A percentile compares a stretch with the other conserved stretches of the same genome.
Conservation (phyloP, 1,140 invertebrate species). For the Onthophagus taurus region DNA sequence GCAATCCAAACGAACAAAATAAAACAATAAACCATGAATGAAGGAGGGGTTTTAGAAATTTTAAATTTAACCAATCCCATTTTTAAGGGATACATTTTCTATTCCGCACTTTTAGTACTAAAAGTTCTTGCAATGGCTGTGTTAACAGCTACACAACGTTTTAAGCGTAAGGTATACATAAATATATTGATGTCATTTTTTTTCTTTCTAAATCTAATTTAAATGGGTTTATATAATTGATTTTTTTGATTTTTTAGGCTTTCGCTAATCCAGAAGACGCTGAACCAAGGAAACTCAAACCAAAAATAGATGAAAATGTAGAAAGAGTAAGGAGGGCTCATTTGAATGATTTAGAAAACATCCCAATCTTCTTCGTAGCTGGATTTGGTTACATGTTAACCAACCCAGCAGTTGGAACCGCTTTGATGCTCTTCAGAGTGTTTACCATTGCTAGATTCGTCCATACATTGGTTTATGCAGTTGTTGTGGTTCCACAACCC, state of each 20-base stretch:
- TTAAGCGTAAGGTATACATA: slow-evolving; percentile 44
- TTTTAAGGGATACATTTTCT: slow-evolving; percentile 47
- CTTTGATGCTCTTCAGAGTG: slow-evolving; percentile 47
- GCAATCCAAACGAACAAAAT: no score
- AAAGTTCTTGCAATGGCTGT: slow-evolving; percentile 47
- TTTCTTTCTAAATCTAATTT: background rate
- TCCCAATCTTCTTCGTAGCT: slow-evolving; percentile 54
- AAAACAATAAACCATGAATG: no score
- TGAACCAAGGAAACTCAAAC: slow-evolving; percentile 26
- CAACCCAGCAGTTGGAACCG: slow-evolving; percentile 42
- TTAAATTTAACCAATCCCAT: slow-evolving; percentile 35
- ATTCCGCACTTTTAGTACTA: slow-evolving; percentile 44
- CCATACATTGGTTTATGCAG: slow-evolving; percentile 57
- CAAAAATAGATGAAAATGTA: slow-evolving; percentile 34
- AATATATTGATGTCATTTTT: background rate
- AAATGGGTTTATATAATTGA: background rate
- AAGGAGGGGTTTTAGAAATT: background rate
- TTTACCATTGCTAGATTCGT: slow-evolving; percentile 49
- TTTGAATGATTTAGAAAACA: slow-evolving; percentile 68
- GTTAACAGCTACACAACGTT: slow-evolving; percentile 43
- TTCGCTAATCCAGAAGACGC: slow-evolving; percentile 42
- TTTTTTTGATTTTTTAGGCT: slow-evolving; percentile 30
- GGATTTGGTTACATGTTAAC: slow-evolving; percentile 54
- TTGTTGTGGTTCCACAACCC: slow-evolving; percentile 46
- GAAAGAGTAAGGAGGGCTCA: slow-evolving; percentile 49